These are phyloP conservation scores for Galaxias olidus DNA, from an alignment of 2,797 vertebrate genomes.

Conservation along the genomic window DNA sequence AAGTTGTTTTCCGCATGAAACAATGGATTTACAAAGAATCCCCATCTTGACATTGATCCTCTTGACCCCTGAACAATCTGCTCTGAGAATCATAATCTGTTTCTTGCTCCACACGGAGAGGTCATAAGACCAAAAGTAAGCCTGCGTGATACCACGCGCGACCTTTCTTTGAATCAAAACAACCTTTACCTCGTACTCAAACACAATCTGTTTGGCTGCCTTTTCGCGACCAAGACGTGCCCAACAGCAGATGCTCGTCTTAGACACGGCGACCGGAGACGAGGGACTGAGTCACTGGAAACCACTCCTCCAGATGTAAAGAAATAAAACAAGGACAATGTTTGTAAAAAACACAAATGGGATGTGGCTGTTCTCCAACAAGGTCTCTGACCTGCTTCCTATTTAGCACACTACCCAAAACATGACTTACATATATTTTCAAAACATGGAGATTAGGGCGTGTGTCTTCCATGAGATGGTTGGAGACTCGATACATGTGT, in stretches of 20 bases:
- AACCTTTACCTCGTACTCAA: conserved; percentile 63
- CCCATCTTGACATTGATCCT: conserved; percentile 28
- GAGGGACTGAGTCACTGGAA: conserved; percentile 47
- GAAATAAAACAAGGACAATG: conserved; percentile 53
- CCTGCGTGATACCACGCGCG: conserved; percentile 49
- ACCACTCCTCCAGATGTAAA: conserved; percentile 60
- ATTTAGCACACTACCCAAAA: conserved; percentile 36
- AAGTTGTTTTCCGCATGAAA: background rate
- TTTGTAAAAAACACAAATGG: conserved; percentile 46
- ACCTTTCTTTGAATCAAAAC: conserved; percentile 58
- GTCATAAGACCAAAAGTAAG: conserved; percentile 60
- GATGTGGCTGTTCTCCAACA: conserved; percentile 6
- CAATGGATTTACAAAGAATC: background rate
- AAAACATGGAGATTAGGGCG: conserved; percentile 32
- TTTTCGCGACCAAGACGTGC: conserved; percentile 55
- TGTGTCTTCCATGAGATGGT: conserved; percentile 24
- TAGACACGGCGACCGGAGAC: conserved; percentile 47
- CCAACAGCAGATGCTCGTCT: conserved; percentile 68
- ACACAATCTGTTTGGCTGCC: conserved; percentile 58
- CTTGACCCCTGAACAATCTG: conserved; percentile 17
- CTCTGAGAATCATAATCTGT: conserved; percentile 39
- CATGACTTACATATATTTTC: conserved; percentile 27
- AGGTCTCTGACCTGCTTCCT: background rate
- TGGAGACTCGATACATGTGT: background rate
- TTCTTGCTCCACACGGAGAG: conserved; percentile 32